Evolutionary conservation across 2,113 vertebrate genomes (phyloP), one percentile per base, ranked within the genome.

Genomic region (Petaurus breviceps): DNA sequence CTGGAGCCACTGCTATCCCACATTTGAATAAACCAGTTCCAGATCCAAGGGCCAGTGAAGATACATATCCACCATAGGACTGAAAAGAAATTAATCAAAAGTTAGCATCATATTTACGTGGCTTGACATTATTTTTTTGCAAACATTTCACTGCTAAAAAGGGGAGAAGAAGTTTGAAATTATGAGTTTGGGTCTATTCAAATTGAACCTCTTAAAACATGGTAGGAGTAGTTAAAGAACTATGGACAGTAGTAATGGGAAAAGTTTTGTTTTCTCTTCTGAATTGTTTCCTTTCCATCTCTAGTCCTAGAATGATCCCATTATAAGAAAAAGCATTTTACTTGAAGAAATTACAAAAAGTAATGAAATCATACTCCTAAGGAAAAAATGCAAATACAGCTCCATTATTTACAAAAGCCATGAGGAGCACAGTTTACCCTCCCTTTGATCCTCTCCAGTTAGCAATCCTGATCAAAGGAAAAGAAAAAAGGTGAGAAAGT

Each of bases 11-110:
- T 61, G 99, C 99, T 89, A 99, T 99, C 93, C 99, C 99, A 95
- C 99, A 99, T 98, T 99, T 99, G 98, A 99, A 99, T 96, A 99
- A 97, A 94, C 99, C 99, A 96, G 99, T 99, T 96, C 99, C 99
- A 77, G 99, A 99, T 92, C 99, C 99, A 98, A 99, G 98, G 93
- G 99, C 99, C 99, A 99, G 98, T 1, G 99, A 99, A 77, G 99
- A 98, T 61, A 99, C 99, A 4, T 99, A 99, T 6, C 99, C 99
- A 93, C 99, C 99, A 10, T 99, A 99, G 47, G 99, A 99, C 99
- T 99, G 97, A 94, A 91, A 97, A 97, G 97, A 98, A 98, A 98
- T 94, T 93, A 97, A 97, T 92, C 94, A 2, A 49, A 93, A 93
- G 93, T 98, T 95, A 98, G 97, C 49, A 24, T 6, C 46, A 94